Evolutionary conservation across 1,140 invertebrate genomes (phyloP).

Genomic region (Bombus waltoni): DNA sequence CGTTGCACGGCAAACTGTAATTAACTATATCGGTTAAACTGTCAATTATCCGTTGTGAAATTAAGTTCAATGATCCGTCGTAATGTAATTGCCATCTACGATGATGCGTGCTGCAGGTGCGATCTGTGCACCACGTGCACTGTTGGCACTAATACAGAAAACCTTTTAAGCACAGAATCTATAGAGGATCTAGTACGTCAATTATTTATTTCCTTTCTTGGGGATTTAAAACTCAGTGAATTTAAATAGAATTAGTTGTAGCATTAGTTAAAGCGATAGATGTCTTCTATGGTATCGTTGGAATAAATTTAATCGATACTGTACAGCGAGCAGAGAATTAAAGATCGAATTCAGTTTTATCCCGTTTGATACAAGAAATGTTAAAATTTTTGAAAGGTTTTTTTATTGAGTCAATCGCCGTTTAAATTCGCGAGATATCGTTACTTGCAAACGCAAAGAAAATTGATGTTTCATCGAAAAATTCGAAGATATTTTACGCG

Average conservation of each 20-base stretch:
- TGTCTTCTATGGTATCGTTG: background rate
- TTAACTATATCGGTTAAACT: constrained; percentile 53
- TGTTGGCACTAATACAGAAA: background rate
- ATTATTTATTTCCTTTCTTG: background rate
- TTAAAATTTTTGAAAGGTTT: no score
- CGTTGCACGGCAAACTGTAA: constrained; percentile 39
- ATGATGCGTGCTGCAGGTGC: constrained; percentile 44
- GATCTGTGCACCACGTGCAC: background rate
- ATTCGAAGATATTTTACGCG: no score
- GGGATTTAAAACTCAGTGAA: background rate
- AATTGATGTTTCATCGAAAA: no score
- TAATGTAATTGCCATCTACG: constrained; percentile 43
- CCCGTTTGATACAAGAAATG: no score
- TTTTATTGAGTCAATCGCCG: no score
- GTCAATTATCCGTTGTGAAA: constrained; percentile 58
- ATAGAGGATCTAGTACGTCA: background rate
- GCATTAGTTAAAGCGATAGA: background rate
- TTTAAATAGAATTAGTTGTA: background rate
- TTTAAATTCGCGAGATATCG: no score
- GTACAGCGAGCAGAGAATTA: background rate
- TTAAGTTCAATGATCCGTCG: constrained; percentile 65
- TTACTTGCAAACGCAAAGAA: no score
- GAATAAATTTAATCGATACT: background rate
- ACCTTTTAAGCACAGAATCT: background rate
- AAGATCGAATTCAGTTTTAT: background rate